Conservation (phyloP, 1,140 invertebrate genomes). For the Drosophila triauraria region DNA sequence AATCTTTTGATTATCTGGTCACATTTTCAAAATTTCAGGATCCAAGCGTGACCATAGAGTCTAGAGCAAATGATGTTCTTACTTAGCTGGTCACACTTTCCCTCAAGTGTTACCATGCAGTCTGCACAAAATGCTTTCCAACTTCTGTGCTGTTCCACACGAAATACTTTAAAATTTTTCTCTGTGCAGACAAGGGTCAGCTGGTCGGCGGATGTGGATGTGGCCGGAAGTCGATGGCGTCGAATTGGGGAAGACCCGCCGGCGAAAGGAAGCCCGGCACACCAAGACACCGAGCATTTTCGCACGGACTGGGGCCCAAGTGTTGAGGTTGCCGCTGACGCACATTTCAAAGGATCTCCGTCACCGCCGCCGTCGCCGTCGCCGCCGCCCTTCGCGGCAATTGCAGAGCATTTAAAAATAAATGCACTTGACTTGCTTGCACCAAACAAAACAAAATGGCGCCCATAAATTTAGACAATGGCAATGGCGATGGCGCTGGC, state of each 20-base stretch:
- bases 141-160: neutral
- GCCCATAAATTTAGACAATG: slow-evolving; percentile 71
- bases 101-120: neutral
- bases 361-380: slow-evolving; percentile 3
- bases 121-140: neutral
- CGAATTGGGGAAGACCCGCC: slow-evolving; percentile 46
- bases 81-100: neutral
- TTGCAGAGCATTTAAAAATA: slow-evolving; percentile 68
- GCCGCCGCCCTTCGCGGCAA: slow-evolving; percentile 24
- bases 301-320: slow-evolving; percentile 27
- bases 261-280: slow-evolving; percentile 26
- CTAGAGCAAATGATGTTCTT: too few species aligned
- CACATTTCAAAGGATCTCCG: slow-evolving; percentile 37
- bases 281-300: slow-evolving; percentile 18
- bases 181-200: slow-evolving; percentile 54
- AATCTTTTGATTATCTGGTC: neutral
- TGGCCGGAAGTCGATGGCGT: slow-evolving; percentile 61
- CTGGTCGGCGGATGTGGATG: slow-evolving; percentile 58
- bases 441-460: slow-evolving; percentile 63
- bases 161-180: slow-evolving; percentile 5
- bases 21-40: too few species aligned
- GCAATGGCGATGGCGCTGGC: slow-evolving; percentile 41
- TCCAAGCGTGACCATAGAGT: neutral
- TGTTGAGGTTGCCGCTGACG: slow-evolving; percentile 77
- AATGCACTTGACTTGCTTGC: slow-evolving; percentile 73